Conservation (phyloP, 2,113 vertebrate genomes). For the Trichomycterus rosablanca region DNA sequence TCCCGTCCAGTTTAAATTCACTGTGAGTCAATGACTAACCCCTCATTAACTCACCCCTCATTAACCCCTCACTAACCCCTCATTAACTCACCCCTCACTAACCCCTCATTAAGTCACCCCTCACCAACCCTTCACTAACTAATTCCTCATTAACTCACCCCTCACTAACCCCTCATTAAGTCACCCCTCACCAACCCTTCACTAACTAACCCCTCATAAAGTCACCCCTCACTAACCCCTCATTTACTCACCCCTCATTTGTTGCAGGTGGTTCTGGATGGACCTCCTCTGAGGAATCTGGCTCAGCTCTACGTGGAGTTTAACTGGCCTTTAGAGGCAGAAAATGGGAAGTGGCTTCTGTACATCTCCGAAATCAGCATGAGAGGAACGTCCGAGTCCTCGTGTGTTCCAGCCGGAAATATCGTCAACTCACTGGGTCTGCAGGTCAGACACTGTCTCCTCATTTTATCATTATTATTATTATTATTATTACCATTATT, state of each 20-base stretch:
- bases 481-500: no score
- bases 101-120: background rate
- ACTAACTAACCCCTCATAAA: background rate
- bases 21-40: conserved; percentile 52
- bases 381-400: conserved; percentile 55
- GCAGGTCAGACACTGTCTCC: conserved; percentile 55
- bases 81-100: no score
- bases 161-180: background rate
- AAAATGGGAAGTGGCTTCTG: conserved; percentile 86
- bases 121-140: background rate
- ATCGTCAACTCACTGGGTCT: conserved; percentile 78
- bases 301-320: conserved; percentile 76
- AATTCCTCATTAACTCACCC: no score
- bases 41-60: background rate
- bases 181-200: background rate
- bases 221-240: no score
- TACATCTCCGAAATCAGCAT: conserved; percentile 77
- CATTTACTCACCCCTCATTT: no score
- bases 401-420: conserved; percentile 65
- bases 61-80: no score
- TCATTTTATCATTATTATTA: no score
- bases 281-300: conserved; percentile 65
- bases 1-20: conserved; percentile 69
- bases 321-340: conserved; percentile 79
- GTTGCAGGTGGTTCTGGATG: conserved; percentile 68